Evolutionary conservation across 2,113 vertebrate species (phyloP).

Genomic region (Mormoops blainvillei): DNA sequence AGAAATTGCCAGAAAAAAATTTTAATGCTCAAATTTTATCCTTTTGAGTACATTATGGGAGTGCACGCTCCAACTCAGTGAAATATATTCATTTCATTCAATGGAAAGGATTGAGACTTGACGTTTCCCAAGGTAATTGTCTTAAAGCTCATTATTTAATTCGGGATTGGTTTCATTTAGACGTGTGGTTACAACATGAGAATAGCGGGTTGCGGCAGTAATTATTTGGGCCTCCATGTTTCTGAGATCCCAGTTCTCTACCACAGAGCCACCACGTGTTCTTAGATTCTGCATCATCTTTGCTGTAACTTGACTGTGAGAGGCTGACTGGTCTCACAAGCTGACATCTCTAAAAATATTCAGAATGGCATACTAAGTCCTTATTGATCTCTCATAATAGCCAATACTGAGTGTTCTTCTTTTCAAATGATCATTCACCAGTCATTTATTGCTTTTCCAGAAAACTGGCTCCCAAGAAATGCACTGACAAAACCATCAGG

Average conservation of each 20-base stretch:
- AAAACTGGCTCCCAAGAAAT: neutral
- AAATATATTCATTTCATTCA: neutral
- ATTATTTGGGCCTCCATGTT: neutral
- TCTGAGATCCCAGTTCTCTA: neutral
- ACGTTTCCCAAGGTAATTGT: neutral
- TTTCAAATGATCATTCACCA: neutral
- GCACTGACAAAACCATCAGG: neutral
- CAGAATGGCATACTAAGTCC: neutral
- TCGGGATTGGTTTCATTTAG: neutral
- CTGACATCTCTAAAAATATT: neutral
- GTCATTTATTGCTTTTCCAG: neutral
- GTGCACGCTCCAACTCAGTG: neutral
- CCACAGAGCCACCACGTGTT: neutral
- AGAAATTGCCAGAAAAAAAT: neutral
- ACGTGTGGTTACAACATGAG: neutral
- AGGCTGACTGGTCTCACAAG: neutral
- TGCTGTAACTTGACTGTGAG: neutral
- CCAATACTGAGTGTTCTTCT: neutral
- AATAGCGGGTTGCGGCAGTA: neutral
- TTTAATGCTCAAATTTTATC: neutral
- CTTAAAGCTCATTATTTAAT: conserved; percentile 1
- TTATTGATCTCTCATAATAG: neutral
- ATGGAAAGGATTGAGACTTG: neutral
- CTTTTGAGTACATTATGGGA: neutral
- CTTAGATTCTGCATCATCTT: neutral